Conservation (phyloP, 2,113 vertebrate species). For the Oncorhynchus gorbuscha region DNA sequence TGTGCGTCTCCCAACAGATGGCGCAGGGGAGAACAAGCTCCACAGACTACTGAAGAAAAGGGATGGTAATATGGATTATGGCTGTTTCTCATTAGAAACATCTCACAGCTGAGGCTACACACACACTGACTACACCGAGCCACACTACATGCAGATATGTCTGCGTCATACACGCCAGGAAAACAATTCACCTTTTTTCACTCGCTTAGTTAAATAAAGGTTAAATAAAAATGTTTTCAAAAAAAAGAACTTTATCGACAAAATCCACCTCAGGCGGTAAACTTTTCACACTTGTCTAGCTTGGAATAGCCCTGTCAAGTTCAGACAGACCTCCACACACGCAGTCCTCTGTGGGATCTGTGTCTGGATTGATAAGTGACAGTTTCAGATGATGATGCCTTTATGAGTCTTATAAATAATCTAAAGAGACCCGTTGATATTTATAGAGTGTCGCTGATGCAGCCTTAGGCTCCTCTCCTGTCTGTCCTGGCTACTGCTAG, state of each 20-base stretch:
- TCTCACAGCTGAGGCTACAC: not conserved
- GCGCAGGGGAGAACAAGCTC: conserved; percentile 73
- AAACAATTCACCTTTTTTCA: not conserved
- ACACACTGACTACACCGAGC: no score
- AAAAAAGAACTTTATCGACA: not conserved
- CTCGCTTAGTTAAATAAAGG: no score
- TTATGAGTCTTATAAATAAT: conserved; percentile 20
- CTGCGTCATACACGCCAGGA: not conserved
- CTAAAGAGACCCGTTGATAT: conserved; percentile 8
- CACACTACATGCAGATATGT: not conserved
- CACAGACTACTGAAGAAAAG: conserved; percentile 74
- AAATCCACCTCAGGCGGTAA: not conserved
- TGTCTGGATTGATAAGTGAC: conserved; percentile 3
- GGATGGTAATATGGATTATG: conserved; percentile 66
- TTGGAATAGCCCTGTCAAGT: not conserved
- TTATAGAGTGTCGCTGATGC: conserved; percentile 13
- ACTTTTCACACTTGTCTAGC: conserved; percentile 13
- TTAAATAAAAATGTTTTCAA: no score
- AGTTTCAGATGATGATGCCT: conserved; percentile 2
- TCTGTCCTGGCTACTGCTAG: not conserved
- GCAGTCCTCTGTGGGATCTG: not conserved
- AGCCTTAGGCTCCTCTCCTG: not conserved
- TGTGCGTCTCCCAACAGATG: conserved; percentile 55
- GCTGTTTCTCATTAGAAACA: not conserved
- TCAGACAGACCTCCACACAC: not conserved